Base-by-base conservation (phyloP, 2,113 vertebrate genomes). In the Onychostruthus taczanowskii region DNA sequence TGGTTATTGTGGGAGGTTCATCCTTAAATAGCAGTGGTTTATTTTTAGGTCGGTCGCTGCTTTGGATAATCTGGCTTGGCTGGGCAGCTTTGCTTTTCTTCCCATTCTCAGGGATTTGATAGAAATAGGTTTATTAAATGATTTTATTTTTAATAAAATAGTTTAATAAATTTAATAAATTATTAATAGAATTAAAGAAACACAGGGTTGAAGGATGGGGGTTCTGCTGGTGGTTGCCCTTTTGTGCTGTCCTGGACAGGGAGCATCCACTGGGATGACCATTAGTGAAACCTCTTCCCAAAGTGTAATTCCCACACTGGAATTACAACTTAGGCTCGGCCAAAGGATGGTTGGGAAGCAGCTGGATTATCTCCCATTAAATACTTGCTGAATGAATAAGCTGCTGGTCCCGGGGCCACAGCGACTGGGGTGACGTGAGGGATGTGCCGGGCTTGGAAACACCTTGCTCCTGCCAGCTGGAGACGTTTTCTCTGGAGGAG, bases 41-140 rank as follows among this genome's bases (percentile, higher is more conserved):
- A 92, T 95, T 94, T 96, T 95, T 90, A 94, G 92, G 74, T 66
- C 2, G 35, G 59, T 73, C 0, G 7, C 78, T 43, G 87, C 87
- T 70, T 75, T 1, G 43, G 84, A 78, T 95, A 96, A 95, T 94
- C 94, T 66, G 16, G 78, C 93, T 96, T 62, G 83, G 59, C 89
- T n/a, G 89, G 81, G 53, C 23, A 37, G 95, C 86, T 90, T 90
- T 90, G 86, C 66, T 88, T 85, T 90, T 79, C 62, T 47, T 79
- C 75, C 79, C 17, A 3, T 87, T 85, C n/a, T 21, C 14, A 1
- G 62, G 75, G 87, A 59, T 83, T 86, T 52, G 33, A 10, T 28
- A 75, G 62, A 15, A 79, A 62, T 9, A 66, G 24, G 37, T 68
- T 64, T 80, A 61, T 85, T 19, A 44, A 59, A 79, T 56, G 5